These are phyloP conservation scores for Tachuris rubrigastra DNA, from an alignment of 2,113 vertebrate species.

Conservation along the genomic window DNA sequence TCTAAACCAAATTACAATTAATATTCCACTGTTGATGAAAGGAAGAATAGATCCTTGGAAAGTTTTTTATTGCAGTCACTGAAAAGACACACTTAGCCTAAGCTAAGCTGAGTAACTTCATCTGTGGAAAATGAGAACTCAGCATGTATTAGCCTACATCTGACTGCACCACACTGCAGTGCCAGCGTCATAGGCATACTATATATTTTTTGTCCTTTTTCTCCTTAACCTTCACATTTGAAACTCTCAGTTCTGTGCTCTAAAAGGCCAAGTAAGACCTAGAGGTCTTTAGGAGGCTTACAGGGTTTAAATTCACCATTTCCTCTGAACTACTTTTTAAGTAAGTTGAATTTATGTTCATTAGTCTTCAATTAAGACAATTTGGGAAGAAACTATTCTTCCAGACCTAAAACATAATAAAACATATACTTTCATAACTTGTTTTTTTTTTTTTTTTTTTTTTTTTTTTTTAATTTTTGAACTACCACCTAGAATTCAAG, in stretches of 20 bases:
- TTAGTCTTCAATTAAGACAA: background rate
- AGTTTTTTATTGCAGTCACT: background rate
- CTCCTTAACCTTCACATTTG: background rate
- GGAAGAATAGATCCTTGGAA: background rate
- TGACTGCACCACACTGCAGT: background rate
- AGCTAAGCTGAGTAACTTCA: background rate
- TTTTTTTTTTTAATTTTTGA: background rate
- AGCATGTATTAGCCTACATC: background rate
- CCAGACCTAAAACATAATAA: background rate
- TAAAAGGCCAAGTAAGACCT: background rate
- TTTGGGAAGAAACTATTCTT: background rate
- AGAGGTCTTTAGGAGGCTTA: background rate
- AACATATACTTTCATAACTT: background rate
- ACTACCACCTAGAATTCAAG: background rate
- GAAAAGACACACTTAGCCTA: background rate
- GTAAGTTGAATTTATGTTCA: background rate
- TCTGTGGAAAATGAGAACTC: background rate
- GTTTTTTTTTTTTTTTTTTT: background rate
- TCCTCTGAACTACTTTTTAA: background rate
- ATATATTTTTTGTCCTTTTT: background rate
- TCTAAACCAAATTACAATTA: background rate
- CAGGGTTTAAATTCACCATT: background rate
- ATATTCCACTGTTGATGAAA: background rate
- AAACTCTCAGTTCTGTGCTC: background rate
- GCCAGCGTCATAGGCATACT: background rate